These are phyloP conservation scores for Amblyjoppa proteus DNA, from an alignment of 2,888 invertebrate species.

Conservation along the genomic window DNA sequence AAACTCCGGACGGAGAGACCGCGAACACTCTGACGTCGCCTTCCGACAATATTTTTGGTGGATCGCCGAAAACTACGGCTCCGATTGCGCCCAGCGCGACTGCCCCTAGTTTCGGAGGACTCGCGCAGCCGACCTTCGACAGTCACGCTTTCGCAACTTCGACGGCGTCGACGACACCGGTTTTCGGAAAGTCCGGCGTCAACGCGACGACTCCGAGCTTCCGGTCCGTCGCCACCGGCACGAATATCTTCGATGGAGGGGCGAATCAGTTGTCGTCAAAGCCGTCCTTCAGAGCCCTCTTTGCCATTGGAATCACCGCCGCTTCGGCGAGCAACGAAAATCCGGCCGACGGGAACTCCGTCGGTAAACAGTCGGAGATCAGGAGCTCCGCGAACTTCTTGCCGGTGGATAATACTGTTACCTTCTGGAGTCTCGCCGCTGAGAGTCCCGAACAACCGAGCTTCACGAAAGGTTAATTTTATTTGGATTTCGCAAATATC, in stretches of 20 bases:
- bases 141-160: slow-evolving; percentile 32
- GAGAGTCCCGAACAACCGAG: slow-evolving; percentile 71
- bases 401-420: slow-evolving; percentile 72
- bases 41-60: slow-evolving; percentile 71
- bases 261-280: not conserved
- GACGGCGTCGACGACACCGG: slow-evolving; percentile 6
- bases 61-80: slow-evolving; percentile 54
- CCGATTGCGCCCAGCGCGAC: slow-evolving; percentile 59
- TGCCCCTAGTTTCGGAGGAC: not conserved
- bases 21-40: slow-evolving; percentile 13
- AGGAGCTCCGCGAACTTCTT: slow-evolving; percentile 73
- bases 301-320: slow-evolving; percentile 23
- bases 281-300: slow-evolving; percentile 51
- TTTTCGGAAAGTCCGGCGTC: slow-evolving; percentile 35
- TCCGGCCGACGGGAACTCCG: slow-evolving; percentile 10
- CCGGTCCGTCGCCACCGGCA: slow-evolving; percentile 30
- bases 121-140: slow-evolving; percentile 26
- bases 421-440: slow-evolving; percentile 79
- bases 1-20: slow-evolving; percentile 11
- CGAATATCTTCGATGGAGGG: slow-evolving; percentile 35
- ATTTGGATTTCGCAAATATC: not conserved
- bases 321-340: slow-evolving; percentile 6
- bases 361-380: slow-evolving; percentile 16
- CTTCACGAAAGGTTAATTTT: slow-evolving; percentile 77
- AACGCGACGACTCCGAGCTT: slow-evolving; percentile 56